Conservation (phyloP, 2,797 vertebrate genomes). For the Coluber constrictor region DNA sequence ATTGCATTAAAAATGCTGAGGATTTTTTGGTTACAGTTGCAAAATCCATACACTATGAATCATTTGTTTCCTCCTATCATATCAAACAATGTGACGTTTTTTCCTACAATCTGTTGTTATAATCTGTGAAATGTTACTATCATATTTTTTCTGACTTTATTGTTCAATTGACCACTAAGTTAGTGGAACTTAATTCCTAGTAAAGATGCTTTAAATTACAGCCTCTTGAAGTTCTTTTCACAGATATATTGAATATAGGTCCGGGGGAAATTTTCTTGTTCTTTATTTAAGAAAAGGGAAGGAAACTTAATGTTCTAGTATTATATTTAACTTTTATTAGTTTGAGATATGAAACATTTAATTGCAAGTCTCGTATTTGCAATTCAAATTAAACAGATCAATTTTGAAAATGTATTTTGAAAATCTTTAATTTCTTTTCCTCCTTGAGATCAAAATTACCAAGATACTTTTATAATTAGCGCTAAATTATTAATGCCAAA, state of each 20-base stretch:
- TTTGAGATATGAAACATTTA: not conserved
- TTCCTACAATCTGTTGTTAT: not conserved
- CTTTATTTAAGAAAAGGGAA: not conserved
- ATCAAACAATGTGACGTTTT: not conserved
- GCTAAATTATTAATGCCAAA: not conserved
- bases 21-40: not conserved
- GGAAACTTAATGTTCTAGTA: not conserved
- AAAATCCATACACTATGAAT: not conserved
- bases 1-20: not conserved
- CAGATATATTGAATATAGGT: not conserved
- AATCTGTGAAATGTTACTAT: not conserved
- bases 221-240: not conserved
- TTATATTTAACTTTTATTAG: not conserved
- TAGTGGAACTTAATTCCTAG: not conserved
- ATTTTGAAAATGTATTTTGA: not conserved
- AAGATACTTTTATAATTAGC: not conserved
- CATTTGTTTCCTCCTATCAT: not conserved
- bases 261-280: not conserved
- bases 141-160: not conserved
- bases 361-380: not conserved
- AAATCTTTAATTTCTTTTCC: not conserved
- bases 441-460: not conserved
- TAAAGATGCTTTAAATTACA: not conserved
- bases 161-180: not conserved
- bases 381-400: not conserved